Base-by-base conservation (phyloP, 2,113 vertebrate species). In the Bucco capensis region DNA sequence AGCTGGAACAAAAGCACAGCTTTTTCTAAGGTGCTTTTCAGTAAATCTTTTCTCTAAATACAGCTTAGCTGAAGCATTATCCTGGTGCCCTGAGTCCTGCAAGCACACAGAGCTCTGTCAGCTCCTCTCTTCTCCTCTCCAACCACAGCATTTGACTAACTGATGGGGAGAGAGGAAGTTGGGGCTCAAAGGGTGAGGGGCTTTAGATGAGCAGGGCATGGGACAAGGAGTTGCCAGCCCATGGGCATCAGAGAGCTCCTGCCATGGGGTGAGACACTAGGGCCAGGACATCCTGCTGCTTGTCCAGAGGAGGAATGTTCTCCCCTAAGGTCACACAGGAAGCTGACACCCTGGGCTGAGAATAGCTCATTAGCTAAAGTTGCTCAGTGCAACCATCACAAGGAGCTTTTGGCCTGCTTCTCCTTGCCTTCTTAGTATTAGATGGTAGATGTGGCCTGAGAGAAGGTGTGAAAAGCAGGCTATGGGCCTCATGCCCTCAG, bases 361-460 rank as follows among this genome's bases (percentile, higher is more conserved):
- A 96, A 96, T 96, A 94, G 93, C 89, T 76, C 30, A 3, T 76
- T 88, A 92, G 91, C 95, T 92, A 18, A 92, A 57, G 66, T 70
- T 54, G 87, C 78, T 73, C 66, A 0, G 25, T 7, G 28, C 74
- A 51, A 0, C 3, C 87, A 5, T 58, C 93, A 91, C 87, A 58
- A 62, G 95, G 82, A 77, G 85, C 71, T 85, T 80, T 51, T 91
- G 95, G 78, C 87, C 37, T 28, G 44, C 44, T 79, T 50, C 72
- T 92, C 46, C 25, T 10, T 30, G 33, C 58, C 78, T 61, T 88
- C 77, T 50, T 57, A 19, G 74, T 8, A 47, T 44, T 44, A 44
- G 86, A 10, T 6, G 42, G 14, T 33, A 38, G 69, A 40, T 0
- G 12, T 61, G 75, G 86, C 25, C 67, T 37, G 1, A 1, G 85